These are phyloP conservation scores for Agrilus planipennis DNA, from an alignment of 1,140 invertebrate genomes.

Conservation along the genomic window DNA sequence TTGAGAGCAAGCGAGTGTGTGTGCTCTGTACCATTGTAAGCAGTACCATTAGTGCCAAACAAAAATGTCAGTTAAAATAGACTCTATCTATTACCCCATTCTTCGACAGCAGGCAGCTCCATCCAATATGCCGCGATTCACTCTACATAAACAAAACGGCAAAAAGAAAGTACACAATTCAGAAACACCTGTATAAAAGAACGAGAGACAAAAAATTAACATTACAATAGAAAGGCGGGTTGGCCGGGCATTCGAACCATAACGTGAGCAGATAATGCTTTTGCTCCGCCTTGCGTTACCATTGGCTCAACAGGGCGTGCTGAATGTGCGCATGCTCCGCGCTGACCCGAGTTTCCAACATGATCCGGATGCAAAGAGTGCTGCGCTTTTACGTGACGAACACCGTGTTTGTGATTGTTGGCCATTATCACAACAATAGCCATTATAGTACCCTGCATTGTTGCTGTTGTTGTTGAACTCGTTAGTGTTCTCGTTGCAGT, in stretches of 20 bases:
- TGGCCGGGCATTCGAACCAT: conserved; percentile 28
- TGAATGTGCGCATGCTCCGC: conserved; percentile 23
- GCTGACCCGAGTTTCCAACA: conserved; percentile 15
- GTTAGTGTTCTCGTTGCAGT: too few relatives aligned
- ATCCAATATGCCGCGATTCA: too few relatives aligned
- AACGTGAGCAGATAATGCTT: conserved; percentile 28
- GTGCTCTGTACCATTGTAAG: too few relatives aligned
- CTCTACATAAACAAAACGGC: not conserved
- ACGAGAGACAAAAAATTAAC: conserved; percentile 35
- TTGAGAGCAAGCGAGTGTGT: too few relatives aligned
- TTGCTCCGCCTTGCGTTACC: conserved; percentile 18
- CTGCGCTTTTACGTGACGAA: conserved; percentile 24
- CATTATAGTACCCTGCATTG: conserved; percentile 6
- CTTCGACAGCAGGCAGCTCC: too few relatives aligned
- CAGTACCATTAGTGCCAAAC: too few relatives aligned
- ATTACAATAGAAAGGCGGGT: conserved; percentile 30
- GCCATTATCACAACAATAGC: conserved; percentile 12
- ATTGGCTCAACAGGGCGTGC: conserved; percentile 25
- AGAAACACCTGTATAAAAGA: conserved; percentile 34
- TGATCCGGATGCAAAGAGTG: conserved; percentile 24
- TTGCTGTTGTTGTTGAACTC: conserved; percentile 2
- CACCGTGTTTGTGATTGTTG: conserved; percentile 24
- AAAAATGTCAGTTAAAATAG: too few relatives aligned
- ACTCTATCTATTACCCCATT: too few relatives aligned
- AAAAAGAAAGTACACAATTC: conserved; percentile 22